These are phyloP conservation scores for Dissostichus mawsoni DNA, from an alignment of 2,113 vertebrate genomes.

Conservation along the genomic window DNA sequence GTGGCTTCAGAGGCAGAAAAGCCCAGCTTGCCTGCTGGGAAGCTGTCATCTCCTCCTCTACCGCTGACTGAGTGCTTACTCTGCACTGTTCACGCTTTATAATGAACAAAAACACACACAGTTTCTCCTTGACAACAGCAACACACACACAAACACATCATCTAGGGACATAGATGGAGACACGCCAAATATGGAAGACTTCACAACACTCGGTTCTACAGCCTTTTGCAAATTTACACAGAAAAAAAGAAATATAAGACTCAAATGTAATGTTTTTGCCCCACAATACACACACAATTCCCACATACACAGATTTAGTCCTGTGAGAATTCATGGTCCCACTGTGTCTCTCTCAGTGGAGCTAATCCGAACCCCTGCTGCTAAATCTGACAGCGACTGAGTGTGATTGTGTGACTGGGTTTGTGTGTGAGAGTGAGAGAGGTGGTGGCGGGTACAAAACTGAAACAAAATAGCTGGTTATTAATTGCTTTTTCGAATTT, in stretches of 20 bases:
- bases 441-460: not conserved
- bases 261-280: not conserved
- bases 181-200: not conserved
- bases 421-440: not conserved
- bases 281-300: conserved; percentile 3
- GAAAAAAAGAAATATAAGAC: not conserved
- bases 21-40: conserved; percentile 40
- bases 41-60: conserved; percentile 51
- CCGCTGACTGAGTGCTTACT: conserved; percentile 38
- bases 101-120: conserved; percentile 41
- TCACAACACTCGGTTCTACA: conserved; percentile 1
- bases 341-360: conserved; percentile 30
- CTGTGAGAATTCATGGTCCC: conserved; percentile 32
- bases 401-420: conserved; percentile 20
- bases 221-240: conserved; percentile 1
- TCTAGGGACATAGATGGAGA: conserved; percentile 14
- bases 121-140: not conserved
- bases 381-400: conserved; percentile 68
- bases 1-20: conserved; percentile 40
- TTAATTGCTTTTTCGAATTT: conserved; percentile 18
- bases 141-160: conserved; percentile 11
- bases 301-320: not conserved
- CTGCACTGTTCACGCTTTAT: conserved; percentile 46
- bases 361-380: conserved; percentile 70
- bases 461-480: conserved; percentile 18